Conservation (phyloP, 1,140 invertebrate genomes). For the Maconellicoccus hirsutus region DNA sequence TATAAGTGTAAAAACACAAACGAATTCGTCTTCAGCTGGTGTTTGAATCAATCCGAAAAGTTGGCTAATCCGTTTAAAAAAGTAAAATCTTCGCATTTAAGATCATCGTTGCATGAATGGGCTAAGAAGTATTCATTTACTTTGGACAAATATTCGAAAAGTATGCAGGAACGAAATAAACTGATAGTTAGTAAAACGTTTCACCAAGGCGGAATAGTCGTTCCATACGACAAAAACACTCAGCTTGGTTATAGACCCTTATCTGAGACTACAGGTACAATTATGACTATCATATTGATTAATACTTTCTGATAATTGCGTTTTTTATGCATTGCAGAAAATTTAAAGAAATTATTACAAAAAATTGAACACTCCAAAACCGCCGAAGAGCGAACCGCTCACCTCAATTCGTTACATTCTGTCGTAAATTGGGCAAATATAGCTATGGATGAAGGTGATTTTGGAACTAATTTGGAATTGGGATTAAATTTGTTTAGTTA, state of each 20-base stretch:
- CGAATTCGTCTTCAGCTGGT: conserved; percentile 38
- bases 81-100: conserved; percentile 43
- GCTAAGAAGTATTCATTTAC: conserved; percentile 49
- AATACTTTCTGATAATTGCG: conserved; percentile 15
- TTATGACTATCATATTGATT: no score
- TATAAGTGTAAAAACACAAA: no score
- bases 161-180: conserved; percentile 35
- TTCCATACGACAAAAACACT: conserved; percentile 68
- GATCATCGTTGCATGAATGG: conserved; percentile 49
- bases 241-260: conserved; percentile 68
- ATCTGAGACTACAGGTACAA: conserved; percentile 56
- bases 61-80: conserved; percentile 52
- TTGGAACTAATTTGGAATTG: conserved; percentile 79
- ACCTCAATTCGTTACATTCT: conserved; percentile 52
- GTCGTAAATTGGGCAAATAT: conserved; percentile 69
- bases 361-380: conserved; percentile 13
- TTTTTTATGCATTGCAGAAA: not conserved
- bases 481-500: conserved; percentile 73
- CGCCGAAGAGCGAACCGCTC: conserved; percentile 35
- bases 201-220: conserved; percentile 62
- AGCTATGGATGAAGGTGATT: conserved; percentile 88
- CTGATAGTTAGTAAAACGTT: conserved; percentile 23
- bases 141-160: conserved; percentile 40
- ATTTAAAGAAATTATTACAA: conserved; percentile 4
- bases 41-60: conserved; percentile 49